phyloP scores from a whole-genome alignment of 2,113 vertebrate genomes.

The Edolisoma coerulescens region DNA sequence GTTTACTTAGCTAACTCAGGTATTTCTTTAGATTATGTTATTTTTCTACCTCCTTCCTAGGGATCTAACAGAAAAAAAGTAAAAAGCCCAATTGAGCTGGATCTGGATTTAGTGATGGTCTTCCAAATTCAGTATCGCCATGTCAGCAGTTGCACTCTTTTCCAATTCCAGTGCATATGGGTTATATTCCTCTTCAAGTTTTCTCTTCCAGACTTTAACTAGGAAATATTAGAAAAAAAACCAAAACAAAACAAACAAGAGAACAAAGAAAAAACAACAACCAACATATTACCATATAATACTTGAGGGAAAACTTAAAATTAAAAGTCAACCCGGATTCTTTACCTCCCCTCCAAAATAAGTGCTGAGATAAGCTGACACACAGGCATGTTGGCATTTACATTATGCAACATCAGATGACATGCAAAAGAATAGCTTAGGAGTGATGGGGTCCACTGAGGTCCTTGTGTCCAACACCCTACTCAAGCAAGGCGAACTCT shows the following conservation, averaged over 20 bases:
- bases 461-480: not conserved
- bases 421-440: not conserved
- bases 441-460: not conserved
- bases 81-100: not conserved
- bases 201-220: constrained; percentile 79
- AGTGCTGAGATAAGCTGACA: not conserved
- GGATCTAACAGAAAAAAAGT: not conserved
- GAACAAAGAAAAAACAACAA: not conserved
- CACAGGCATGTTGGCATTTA: not conserved
- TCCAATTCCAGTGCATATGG: constrained; percentile 67
- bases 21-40: not conserved
- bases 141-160: constrained; percentile 52
- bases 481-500: not conserved
- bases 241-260: not conserved
- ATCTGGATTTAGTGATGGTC: constrained; percentile 39
- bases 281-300: not conserved
- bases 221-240: not conserved
- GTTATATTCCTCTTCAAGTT: constrained; percentile 72
- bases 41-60: not conserved
- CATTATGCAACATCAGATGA: not conserved
- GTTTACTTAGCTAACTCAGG: not conserved
- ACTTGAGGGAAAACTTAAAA: not conserved
- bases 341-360: not conserved
- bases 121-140: constrained; percentile 61
- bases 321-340: not conserved